phyloP scores from a whole-genome alignment of 1,140 invertebrate genomes.

The Sinonovacula constricta region DNA sequence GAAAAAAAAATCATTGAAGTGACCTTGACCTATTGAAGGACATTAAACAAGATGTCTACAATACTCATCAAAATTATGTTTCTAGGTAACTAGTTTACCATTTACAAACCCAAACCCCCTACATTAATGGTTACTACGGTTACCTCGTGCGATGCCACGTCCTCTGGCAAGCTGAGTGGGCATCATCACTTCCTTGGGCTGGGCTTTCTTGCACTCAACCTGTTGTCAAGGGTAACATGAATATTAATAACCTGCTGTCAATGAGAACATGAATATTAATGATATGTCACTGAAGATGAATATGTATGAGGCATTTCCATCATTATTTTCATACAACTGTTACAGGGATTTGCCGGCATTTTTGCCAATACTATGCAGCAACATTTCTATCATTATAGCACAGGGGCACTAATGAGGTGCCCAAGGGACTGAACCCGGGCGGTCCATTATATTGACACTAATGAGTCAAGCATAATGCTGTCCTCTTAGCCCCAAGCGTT shows the following conservation, averaged over 20 bases:
- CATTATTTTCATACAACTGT: too few relatives aligned
- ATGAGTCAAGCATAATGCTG: too few relatives aligned
- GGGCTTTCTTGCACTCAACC: slow-evolving; percentile 99
- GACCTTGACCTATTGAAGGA: not conserved
- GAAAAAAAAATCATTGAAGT: too few relatives aligned
- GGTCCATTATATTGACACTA: too few relatives aligned
- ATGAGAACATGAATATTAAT: not conserved
- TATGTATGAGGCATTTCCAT: not conserved
- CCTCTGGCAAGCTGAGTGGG: slow-evolving; percentile 67
- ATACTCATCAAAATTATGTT: slow-evolving; percentile 41
- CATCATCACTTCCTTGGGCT: slow-evolving; percentile 99
- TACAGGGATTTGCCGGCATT: too few relatives aligned
- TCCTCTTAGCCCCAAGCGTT: too few relatives aligned
- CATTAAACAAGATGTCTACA: slow-evolving; percentile 35
- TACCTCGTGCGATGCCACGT: slow-evolving; percentile 69
- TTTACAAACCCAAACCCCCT: slow-evolving; percentile 13
- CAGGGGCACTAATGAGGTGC: too few relatives aligned
- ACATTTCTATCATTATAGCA: too few relatives aligned
- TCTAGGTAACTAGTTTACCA: slow-evolving; percentile 47
- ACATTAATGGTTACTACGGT: not conserved
- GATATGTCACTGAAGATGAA: not conserved
- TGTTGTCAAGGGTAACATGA: too few relatives aligned
- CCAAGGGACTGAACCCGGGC: too few relatives aligned
- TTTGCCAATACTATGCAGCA: too few relatives aligned
- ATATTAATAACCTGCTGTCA: too few relatives aligned